Evolutionary conservation across 2,113 vertebrate genomes (phyloP), one percentile per base, ranked within the genome.

Genomic region (Bettongia penicillata): DNA sequence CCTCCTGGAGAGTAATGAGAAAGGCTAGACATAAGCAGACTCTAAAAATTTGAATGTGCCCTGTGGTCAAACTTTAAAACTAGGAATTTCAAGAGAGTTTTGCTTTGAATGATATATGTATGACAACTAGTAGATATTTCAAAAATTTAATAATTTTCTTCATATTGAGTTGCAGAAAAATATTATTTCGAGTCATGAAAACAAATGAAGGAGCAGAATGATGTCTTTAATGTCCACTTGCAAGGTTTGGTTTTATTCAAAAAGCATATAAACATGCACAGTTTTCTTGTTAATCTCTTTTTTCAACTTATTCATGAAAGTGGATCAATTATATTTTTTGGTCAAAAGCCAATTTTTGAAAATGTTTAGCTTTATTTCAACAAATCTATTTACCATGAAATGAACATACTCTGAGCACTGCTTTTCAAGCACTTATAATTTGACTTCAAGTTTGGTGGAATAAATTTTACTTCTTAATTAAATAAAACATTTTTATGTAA

Each of bases 191-290:
- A 97, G 96, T 94, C 8, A 93, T 98, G 97, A 96, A 98, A 98
- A 98, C 97, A 99, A 99, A 99, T 98, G 98, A 98, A 97, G 98
- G 99, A 98, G 98, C 98, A 98, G 98, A 97, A 98, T 98, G 98
- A 98, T 98, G 98, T 98, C 96, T 98, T 98, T 98, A 98, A 98
- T 98, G 98, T 99, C 98, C 98, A 99, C 98, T 98, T 98, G 98
- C 96, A 98, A 98, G 98, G 96, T 98, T 97, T 98, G 97, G 95
- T 98, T 99, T 98, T 99, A 98, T 98, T 98, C 97, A 98, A 98
- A 98, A 98, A 98, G 96, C 96, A 95, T 98, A 98, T 98, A 98
- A 99, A 98, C 98, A 98, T 98, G 98, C 97, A 77, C 96, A 96
- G 97, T 98, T 98, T 98, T 97, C 98, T 98, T 98, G 97, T 93